These are phyloP conservation scores for Falco berigora DNA, from an alignment of 2,797 vertebrate genomes.

Conservation along the genomic window DNA sequence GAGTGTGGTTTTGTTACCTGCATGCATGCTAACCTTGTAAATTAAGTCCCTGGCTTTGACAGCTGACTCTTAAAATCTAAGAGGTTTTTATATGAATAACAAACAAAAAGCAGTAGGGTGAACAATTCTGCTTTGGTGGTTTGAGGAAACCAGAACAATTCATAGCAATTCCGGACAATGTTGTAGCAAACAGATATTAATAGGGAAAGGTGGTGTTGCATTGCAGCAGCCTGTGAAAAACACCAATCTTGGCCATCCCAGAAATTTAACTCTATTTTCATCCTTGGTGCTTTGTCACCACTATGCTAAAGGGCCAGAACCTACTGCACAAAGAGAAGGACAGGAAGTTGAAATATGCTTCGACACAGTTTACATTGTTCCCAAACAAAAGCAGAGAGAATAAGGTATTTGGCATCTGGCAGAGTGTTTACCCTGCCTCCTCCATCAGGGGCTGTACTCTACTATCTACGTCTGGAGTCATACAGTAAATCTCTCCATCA, in stretches of 20 bases:
- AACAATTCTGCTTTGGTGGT: neutral
- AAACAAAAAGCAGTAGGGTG: neutral
- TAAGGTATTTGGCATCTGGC: rapidly evolving
- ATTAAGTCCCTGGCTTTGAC: neutral
- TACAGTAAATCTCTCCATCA: neutral
- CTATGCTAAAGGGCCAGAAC: neutral
- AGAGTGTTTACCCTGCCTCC: neutral
- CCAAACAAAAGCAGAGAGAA: neutral
- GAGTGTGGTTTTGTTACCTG: neutral
- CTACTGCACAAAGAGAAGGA: neutral
- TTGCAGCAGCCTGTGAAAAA: neutral
- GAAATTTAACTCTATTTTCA: neutral
- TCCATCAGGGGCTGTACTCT: neutral
- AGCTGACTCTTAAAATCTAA: neutral
- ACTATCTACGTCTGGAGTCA: neutral
- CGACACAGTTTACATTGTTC: neutral
- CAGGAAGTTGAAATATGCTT: neutral
- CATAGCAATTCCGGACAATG: neutral
- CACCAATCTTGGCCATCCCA: neutral
- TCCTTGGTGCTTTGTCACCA: neutral
- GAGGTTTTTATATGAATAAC: neutral
- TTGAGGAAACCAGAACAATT: conserved; percentile 14
- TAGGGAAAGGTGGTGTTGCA: neutral
- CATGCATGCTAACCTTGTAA: neutral
- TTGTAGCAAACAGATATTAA: neutral